A percentile compares a stretch with the other conserved stretches of the same genome.
Evolutionary conservation across 2,888 invertebrate genomes (phyloP).

Genomic region (Steinernema scapterisci): DNA sequence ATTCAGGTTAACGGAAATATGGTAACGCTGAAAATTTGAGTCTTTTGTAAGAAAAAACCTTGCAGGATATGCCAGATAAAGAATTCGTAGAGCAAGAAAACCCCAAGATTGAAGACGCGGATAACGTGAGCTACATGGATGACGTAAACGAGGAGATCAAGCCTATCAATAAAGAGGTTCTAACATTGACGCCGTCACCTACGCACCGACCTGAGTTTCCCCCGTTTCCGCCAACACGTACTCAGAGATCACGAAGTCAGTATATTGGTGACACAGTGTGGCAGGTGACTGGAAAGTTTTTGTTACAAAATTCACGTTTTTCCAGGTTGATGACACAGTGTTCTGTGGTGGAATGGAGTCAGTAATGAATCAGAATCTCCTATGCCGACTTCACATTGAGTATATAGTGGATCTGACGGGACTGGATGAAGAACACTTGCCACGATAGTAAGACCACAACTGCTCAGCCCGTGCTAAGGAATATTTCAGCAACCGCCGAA

Average conservation of each 20-base stretch:
- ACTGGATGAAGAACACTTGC: conserved; percentile 42
- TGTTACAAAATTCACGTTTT: neutral
- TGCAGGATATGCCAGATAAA: neutral
- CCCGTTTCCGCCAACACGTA: neutral
- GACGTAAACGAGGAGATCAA: neutral
- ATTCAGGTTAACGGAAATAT: neutral
- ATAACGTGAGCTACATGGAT: neutral
- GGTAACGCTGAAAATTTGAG: neutral
- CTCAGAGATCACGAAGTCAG: conserved; percentile 38
- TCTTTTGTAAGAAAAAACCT: neutral
- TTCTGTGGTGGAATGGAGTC: conserved; percentile 70
- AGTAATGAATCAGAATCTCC: conserved; percentile 69
- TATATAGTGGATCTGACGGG: conserved; percentile 70
- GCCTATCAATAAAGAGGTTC: neutral
- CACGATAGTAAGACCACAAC: conserved; percentile 36
- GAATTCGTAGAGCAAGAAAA: no score
- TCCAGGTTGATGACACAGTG: conserved; percentile 61
- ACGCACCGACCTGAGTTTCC: no score
- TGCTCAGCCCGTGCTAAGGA: conserved; percentile 36
- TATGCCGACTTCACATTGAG: conserved; percentile 70
- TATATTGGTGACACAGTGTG: conserved; percentile 58
- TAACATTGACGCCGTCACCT: no score
- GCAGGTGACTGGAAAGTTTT: conserved; percentile 41
- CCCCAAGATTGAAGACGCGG: neutral
- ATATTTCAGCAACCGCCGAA: conserved; percentile 39